Base-by-base conservation (phyloP, 1,140 invertebrate species). In the Phymastichus coffea region DNA sequence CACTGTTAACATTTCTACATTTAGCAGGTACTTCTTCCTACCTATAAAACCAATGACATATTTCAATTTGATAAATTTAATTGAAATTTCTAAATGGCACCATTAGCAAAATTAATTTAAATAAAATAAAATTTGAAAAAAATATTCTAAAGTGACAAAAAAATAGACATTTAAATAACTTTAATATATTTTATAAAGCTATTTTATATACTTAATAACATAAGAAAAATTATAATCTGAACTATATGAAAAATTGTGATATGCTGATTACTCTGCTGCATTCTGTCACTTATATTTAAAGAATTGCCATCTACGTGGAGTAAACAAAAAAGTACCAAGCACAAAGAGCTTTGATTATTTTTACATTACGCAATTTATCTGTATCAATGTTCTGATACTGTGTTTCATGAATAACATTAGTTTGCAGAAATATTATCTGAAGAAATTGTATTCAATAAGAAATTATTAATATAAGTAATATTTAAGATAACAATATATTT, bases 1-100 rank as follows among this genome's bases (percentile, higher is more conserved):
- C 59, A 73, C 64, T 30, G 64, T 61, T 66, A 70, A 72, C 73
- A 78, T 80, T 53, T 71, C 66, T 69, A 63, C 9, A 14, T n/a
- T n/a, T n/a, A n/a, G n/a, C n/a, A n/a, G n/a, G n/a, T n/a, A n/a
- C n/a, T n/a, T n/a, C n/a, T n/a, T n/a, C n/a, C n/a, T n/a, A n/a
- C n/a, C n/a, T n/a, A n/a, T n/a, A n/a, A n/a, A n/a, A n/a, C n/a
- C n/a, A n/a, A n/a, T n/a, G n/a, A n/a, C n/a, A n/a, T n/a, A n/a
- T n/a, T n/a, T n/a, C n/a, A n/a, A n/a, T n/a, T n/a, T n/a, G n/a
- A n/a, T n/a, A n/a, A n/a, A n/a, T n/a, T n/a, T n/a, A n/a, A n/a
- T n/a, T n/a, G n/a, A n/a, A n/a, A n/a, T n/a, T n/a, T n/a, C n/a
- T n/a, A n/a, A n/a, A n/a, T n/a, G n/a, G n/a, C n/a, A n/a, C n/a